Evolutionary conservation across 2,797 vertebrate genomes (phyloP), one percentile per base, ranked within the genome.

Genomic region (Sciaenops ocellatus): DNA sequence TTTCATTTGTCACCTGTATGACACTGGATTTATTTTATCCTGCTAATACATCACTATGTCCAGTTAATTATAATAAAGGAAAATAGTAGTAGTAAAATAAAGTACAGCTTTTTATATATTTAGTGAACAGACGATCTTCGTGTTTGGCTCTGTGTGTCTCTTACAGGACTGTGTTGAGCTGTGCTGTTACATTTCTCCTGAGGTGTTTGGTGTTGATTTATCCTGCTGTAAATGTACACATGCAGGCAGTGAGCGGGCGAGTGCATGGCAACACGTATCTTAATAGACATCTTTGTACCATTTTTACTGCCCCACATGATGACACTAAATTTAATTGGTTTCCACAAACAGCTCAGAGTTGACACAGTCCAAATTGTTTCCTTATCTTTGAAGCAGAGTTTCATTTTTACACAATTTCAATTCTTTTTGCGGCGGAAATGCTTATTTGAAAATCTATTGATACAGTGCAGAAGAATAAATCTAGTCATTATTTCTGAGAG

Each of bases 291-390:
- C 82, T 82, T 62, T 82, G 65, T 20, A 57, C 57, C 55, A 60
- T 70, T 82, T 78, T 78, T 50, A 71, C 81, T 78, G 74, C 75
- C 78, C 50, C 78, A 55, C 50, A 67, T 34, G 74, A 85, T 74
- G 79, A 74, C 65, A 69, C 60, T 41, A 41, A 64, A 78, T 87
- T 77, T 77, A 85, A 90, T 89, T 85, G 79, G 71, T 70, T 89
- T 87, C 76, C 69, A 79, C 83, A 80, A 89, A 85, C 83, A 82
- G 75, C 83, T 84, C 66, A 42, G 20, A 38, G 83, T 83, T 82
- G 83, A 88, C 83, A 81, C 47, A 38, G 71, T 64, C 61, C 66
- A 73, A 83, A 86, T 80, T 63, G 61, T 71, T 80, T 66, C 66
- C 82, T 87, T 87, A 84, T 90, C 85, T 85, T 46, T 24, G 61